These are phyloP conservation scores for Cynoglossus semilaevis DNA, from an alignment of 2,113 vertebrate genomes.

Conservation along the genomic window DNA sequence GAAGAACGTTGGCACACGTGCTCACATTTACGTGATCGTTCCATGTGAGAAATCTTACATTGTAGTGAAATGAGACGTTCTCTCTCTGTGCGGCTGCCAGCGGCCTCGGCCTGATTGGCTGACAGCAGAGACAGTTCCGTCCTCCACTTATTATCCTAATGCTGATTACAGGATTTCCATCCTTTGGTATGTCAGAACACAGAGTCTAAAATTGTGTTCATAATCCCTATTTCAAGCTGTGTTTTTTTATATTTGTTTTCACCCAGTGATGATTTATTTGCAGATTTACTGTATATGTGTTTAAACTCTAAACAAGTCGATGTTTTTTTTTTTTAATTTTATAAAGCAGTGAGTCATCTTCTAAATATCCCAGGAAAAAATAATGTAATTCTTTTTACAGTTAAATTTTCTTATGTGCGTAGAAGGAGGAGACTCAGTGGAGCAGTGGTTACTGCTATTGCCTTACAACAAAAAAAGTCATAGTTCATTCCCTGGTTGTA, in stretches of 20 bases:
- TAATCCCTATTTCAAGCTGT: constrained; percentile 7
- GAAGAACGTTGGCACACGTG: constrained; percentile 45
- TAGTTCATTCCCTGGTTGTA: too few species aligned
- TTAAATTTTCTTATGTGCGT: too few species aligned
- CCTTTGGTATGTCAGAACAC: constrained; percentile 18
- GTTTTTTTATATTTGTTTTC: not conserved
- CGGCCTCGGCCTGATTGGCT: constrained; percentile 53
- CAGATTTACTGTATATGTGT: not conserved
- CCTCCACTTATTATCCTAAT: constrained; percentile 41
- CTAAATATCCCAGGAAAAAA: too few species aligned
- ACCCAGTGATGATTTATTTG: too few species aligned
- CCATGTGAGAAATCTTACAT: constrained; percentile 55
- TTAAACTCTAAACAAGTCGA: not conserved
- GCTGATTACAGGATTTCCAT: constrained; percentile 43
- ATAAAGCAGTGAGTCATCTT: too few species aligned
- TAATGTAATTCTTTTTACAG: too few species aligned
- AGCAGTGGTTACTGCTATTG: too few species aligned
- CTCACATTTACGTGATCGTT: constrained; percentile 52
- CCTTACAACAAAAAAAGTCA: too few species aligned
- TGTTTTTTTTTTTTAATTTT: too few species aligned
- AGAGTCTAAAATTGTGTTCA: constrained; percentile 19
- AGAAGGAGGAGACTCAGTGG: too few species aligned
- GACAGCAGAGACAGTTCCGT: constrained; percentile 46
- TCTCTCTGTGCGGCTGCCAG: constrained; percentile 55
- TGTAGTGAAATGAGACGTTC: constrained; percentile 56